Conservation (phyloP, 2,113 vertebrate species). For the Hemibagrus wyckioides region DNA sequence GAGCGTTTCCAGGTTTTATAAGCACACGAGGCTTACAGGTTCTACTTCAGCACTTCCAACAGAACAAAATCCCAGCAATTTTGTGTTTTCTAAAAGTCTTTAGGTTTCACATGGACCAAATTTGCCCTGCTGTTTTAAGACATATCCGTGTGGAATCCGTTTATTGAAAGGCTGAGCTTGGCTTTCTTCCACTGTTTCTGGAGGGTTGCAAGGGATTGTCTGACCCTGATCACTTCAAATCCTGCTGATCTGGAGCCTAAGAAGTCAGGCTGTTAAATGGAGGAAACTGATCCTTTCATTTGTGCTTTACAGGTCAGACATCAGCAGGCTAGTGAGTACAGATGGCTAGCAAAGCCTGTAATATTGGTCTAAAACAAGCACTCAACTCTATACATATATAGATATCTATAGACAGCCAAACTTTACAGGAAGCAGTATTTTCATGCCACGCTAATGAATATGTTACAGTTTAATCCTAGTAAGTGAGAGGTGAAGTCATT, state of each 20-base stretch:
- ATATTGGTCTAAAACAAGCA: background rate
- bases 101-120: background rate
- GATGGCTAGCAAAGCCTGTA: background rate
- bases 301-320: background rate
- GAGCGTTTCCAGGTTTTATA: background rate
- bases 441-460: background rate
- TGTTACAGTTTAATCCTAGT: background rate
- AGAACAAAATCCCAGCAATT: background rate
- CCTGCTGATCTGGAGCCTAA: slow-evolving; percentile 24
- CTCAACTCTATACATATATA: background rate
- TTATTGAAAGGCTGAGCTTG: slow-evolving; percentile 7
- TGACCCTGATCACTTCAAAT: slow-evolving; percentile 31
- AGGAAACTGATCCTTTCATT: background rate
- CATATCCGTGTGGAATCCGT: background rate
- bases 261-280: background rate
- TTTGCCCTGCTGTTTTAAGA: background rate
- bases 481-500: slow-evolving; percentile 4
- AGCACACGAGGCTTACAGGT: background rate
- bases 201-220: slow-evolving; percentile 1
- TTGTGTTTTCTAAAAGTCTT: slow-evolving; percentile 12
- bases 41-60: background rate
- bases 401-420: background rate
- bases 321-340: slow-evolving; percentile 4
- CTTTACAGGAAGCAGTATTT: background rate
- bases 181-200: background rate